phyloP scores from a whole-genome alignment of 1,140 invertebrate species.

The Diachasmimorpha longicaudata region DNA sequence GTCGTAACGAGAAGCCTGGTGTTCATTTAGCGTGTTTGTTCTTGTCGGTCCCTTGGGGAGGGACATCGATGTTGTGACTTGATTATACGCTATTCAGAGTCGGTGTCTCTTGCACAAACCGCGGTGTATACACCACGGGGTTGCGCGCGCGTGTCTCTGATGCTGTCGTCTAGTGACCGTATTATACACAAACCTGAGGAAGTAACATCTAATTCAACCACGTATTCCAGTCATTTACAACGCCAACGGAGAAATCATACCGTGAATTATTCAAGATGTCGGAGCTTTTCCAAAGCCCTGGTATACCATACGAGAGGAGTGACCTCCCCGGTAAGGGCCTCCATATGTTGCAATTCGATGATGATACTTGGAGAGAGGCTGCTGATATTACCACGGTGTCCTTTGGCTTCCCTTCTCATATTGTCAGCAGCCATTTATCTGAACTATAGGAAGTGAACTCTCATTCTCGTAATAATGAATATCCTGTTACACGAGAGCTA shows the following conservation, averaged over 20 bases:
- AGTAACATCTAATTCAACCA: conserved; percentile 2
- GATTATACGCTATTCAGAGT: conserved; percentile 34
- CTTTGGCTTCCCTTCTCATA: background rate
- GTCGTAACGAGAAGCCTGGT: conserved; percentile 29
- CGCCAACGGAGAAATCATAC: background rate
- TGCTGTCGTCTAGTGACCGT: conserved; percentile 14
- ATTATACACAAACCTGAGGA: conserved; percentile 17
- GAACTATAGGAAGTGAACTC: background rate
- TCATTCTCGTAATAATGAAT: conserved; percentile 41
- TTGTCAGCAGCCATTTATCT: background rate
- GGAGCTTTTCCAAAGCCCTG: background rate
- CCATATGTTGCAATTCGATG: background rate
- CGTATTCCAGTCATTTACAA: background rate
- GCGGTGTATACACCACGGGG: background rate
- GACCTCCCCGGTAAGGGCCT: background rate
- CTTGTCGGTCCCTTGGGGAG: conserved; percentile 27
- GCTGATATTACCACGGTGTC: background rate
- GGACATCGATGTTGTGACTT: conserved; percentile 35
- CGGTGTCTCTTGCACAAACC: conserved; percentile 29
- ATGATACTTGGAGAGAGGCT: background rate
- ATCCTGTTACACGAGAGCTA: conserved; percentile 47
- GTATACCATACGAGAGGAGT: background rate
- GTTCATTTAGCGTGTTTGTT: conserved; percentile 38
- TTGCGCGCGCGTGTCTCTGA: conserved; percentile 5
- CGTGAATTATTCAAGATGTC: conserved; percentile 45